Base-by-base conservation (phyloP, 2,888 invertebrate genomes). In the Coecobrya sp. region DNA sequence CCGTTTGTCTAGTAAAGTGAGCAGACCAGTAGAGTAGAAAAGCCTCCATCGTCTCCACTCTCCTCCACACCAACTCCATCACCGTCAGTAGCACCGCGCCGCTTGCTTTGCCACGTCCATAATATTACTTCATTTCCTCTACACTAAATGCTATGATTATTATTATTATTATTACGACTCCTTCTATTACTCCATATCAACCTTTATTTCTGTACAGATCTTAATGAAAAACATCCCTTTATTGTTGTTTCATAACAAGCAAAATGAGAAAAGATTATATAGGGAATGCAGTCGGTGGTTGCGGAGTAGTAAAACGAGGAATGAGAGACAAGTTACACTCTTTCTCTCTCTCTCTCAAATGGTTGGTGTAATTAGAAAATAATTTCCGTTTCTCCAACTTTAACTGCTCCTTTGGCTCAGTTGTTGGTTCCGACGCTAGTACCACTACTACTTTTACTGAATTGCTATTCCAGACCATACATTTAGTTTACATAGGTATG, bases 71-170 rank as follows among this genome's bases (percentile, higher is more conserved):
- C 55, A 19, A 30, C 45, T 22, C 13, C 30, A 59, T 36, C 36
- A 13, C 86, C 73, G 52, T 19, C 49, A 87, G 27, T 22, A 13
- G 27, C 70, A 70, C 59, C 84, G 36, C 84, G 30, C 73, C 52
- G 36, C 73, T 84, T 42, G 62, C 84, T 30, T 36, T 76, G 36
- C 76, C 73, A 70, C 84, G 25, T 68, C 27, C 91, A 86, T 91
- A 76, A 86, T 91, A 91, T 91, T 91, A 91, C 91, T 91, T 86
- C 91, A 91, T 91, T 91, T 91, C 91, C 91, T 86, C 91, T 52
- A 86, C 81, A 91, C 91, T 91, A 91, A 91, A 76, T 91, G 86
- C 91, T 91, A 91, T 86, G 91, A 91, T 91, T 91, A 91, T 91
- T 91, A 91, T n/a, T n/a, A n/a, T 86, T 91, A 86, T 86, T 85